These are phyloP conservation scores for Drosophila longiperda DNA, from an alignment of 2,888 invertebrate genomes.

Conservation along the genomic window DNA sequence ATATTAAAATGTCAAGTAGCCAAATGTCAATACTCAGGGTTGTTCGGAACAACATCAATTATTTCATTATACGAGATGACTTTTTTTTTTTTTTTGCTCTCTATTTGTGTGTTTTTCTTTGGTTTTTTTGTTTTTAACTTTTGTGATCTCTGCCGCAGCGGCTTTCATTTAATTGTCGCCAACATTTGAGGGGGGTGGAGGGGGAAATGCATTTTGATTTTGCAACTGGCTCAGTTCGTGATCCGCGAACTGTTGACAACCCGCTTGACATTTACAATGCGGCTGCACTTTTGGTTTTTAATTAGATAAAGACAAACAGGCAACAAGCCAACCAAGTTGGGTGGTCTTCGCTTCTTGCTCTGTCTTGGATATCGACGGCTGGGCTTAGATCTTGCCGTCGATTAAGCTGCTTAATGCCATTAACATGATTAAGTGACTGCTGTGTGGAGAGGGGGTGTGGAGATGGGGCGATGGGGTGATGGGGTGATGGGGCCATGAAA, in stretches of 20 bases:
- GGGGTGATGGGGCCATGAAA: neutral
- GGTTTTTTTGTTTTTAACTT: neutral
- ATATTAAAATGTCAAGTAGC: constrained; percentile 76
- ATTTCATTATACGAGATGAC: constrained; percentile 62
- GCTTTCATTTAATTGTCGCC: constrained; percentile 62
- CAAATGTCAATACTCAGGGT: constrained; percentile 73
- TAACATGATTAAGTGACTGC: constrained; percentile 74
- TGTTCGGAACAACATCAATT: constrained; percentile 61
- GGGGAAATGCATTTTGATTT: constrained; percentile 77
- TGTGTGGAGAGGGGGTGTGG: neutral
- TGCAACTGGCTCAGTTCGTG: constrained; percentile 73
- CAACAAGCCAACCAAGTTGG: constrained; percentile 43
- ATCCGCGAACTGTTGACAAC: constrained; percentile 67
- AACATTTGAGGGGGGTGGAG: constrained; percentile 11
- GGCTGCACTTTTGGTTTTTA: constrained; percentile 76
- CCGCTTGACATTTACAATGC: constrained; percentile 76
- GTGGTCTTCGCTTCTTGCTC: constrained; percentile 44
- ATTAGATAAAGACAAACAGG: constrained; percentile 59
- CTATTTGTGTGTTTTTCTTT: constrained; percentile 1
- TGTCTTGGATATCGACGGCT: constrained; percentile 70
- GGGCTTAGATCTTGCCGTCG: constrained; percentile 78
- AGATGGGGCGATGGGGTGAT: neutral
- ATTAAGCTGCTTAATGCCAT: constrained; percentile 80
- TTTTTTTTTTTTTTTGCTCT: constrained; percentile 27
- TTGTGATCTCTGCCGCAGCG: constrained; percentile 54